Base-by-base conservation (phyloP, 35 echinoderm and acorn worm genomes). In the Heliocidaris tuberculata region DNA sequence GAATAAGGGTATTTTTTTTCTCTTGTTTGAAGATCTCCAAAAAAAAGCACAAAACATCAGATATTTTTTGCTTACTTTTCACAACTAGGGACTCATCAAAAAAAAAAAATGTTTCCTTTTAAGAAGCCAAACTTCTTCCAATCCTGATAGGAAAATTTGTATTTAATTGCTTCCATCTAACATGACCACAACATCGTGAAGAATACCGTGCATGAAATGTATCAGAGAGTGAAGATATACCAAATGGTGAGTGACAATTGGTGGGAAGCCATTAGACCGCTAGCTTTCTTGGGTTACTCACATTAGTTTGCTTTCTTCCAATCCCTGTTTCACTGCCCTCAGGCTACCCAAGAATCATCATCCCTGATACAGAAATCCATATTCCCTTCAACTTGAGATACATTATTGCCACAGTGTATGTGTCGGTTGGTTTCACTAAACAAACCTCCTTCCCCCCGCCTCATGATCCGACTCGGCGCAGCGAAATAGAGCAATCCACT, bases 381-480 rank as follows among this genome's bases (percentile, higher is more conserved):
- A 78, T 78, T 78, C 65, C 65, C 27, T 78, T 78, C 65, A 78
- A 78, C 65, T 78, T 78, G 65, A 78, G 65, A 78, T 78, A 78
- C 65, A 78, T 78, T 78, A 78, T 21, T 78, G 65, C 65, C 65
- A 78, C 21, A n/a, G 65, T 78, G 65, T 78, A 78, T 78, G 65
- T 78, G 65, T 27, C 65, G 65, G 65, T 78, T 78, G 65, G 65
- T 78, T 78, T 78, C 65, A 78, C 65, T 78, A 78, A 78, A 78
- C 65, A 78, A 78, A 78, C 65, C 21, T 78, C 65, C 65, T 19
- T 78, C 65, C 27, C 27, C 27, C 21, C 65, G 65, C 27, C 65
- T 78, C 65, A 0, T 78, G 65, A 78, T 78, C 65, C 27, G 65
- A 78, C 4, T 8, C 50, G 52, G 27, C 65, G 16, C 87, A 31